Evolutionary conservation across 2,888 invertebrate species (phyloP).

Genomic region (Cephus nigrinus): DNA sequence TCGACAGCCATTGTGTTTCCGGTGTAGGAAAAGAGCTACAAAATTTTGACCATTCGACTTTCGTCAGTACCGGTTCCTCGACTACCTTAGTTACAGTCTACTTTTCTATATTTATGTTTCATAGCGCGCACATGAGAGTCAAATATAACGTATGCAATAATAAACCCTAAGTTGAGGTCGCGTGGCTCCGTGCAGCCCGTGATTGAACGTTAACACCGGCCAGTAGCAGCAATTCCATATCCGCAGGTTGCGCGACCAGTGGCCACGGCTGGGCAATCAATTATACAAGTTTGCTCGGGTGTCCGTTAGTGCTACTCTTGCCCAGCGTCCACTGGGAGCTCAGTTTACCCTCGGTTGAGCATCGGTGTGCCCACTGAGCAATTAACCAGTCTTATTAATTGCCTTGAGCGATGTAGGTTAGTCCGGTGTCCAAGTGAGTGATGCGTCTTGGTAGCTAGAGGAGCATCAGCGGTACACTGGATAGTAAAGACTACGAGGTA

Average conservation of each 20-base stretch:
- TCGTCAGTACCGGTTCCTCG: not conserved
- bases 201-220: not conserved
- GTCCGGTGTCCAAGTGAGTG: not conserved
- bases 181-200: not conserved
- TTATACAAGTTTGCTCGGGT: constrained; percentile 21
- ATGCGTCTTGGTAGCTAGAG: not conserved
- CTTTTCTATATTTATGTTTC: not conserved
- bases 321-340: constrained; percentile 10
- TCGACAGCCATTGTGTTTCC: not conserved
- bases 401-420: constrained; percentile 13
- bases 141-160: not conserved
- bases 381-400: constrained; percentile 50
- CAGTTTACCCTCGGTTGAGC: constrained; percentile 13
- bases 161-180: not conserved
- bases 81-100: not conserved
- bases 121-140: not conserved
- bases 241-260: not conserved
- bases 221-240: not conserved
- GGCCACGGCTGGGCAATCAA: constrained; percentile 15
- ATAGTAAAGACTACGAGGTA: not conserved
- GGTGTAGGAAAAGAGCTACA: not conserved
- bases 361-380: constrained; percentile 33
- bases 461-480: not conserved
- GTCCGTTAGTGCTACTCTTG: constrained; percentile 6
- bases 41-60: not conserved